Percentiles rank a stretch among this genome's conserved stretches.
These are phyloP conservation scores for Peromyscus californicus DNA, from an alignment of 2,113 vertebrate genomes.

Conservation along the genomic window DNA sequence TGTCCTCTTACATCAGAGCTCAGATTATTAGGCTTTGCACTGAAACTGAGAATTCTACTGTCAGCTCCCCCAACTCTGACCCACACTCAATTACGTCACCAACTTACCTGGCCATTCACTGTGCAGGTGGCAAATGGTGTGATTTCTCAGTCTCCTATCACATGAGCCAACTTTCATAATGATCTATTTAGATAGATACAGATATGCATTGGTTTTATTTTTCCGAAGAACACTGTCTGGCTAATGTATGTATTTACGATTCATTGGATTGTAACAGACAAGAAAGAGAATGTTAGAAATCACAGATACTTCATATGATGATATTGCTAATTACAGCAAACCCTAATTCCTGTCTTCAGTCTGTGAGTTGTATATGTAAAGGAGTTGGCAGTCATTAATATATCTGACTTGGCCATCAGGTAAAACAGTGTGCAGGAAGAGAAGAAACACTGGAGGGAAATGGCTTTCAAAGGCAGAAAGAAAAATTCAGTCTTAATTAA, in stretches of 20 bases:
- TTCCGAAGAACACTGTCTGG: neutral
- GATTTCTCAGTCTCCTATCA: neutral
- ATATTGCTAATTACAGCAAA: neutral
- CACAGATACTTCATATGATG: neutral
- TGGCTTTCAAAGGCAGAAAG: neutral
- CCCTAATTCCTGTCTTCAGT: neutral
- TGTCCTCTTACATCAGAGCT: neutral
- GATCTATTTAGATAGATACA: neutral
- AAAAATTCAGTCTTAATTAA: conserved; percentile 36
- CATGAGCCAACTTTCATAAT: neutral
- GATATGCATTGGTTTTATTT: neutral
- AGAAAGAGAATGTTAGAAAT: neutral
- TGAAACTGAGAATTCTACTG: neutral
- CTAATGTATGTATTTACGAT: neutral
- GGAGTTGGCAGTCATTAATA: neutral
- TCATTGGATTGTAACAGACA: neutral
- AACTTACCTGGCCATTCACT: neutral
- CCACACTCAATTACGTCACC: neutral
- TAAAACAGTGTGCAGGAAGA: neutral
- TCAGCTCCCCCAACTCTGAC: neutral
- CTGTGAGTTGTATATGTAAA: neutral
- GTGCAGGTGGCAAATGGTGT: neutral
- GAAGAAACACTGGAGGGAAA: neutral
- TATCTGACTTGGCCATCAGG: neutral
- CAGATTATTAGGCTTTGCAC: neutral